phyloP scores from a whole-genome alignment of 2,113 vertebrate species.

The Platanista minor region DNA sequence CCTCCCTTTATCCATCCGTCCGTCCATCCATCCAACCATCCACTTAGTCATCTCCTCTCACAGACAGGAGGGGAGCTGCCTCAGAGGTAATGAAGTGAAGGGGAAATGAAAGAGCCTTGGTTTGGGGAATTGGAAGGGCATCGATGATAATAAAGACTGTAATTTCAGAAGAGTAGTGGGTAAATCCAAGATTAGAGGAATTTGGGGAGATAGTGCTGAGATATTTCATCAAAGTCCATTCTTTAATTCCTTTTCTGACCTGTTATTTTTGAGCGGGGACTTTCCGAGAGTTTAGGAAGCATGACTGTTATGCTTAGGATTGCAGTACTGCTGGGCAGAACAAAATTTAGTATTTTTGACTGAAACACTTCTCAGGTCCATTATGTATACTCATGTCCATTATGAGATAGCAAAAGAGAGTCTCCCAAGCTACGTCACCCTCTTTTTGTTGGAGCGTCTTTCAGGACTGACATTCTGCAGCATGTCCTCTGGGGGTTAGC shows the following conservation, averaged over 20 bases:
- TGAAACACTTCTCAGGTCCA: background rate
- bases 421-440: background rate
- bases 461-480: rapidly evolving
- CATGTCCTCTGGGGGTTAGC: no score
- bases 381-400: no score
- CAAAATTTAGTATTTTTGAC: background rate
- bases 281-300: background rate
- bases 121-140: background rate
- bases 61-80: background rate
- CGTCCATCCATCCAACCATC: background rate
- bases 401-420: background rate
- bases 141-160: background rate
- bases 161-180: background rate
- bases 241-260: background rate
- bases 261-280: background rate
- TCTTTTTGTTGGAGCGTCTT: rapidly evolving
- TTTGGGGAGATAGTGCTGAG: background rate
- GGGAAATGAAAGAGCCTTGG: background rate
- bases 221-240: background rate
- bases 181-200: background rate
- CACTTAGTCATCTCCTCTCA: background rate
- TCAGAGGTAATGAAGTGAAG: background rate
- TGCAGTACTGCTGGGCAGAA: background rate
- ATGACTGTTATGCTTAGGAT: rapidly evolving
- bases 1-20: background rate